Evolutionary conservation across 2,888 invertebrate genomes (phyloP).

Genomic region (Drosophila helvetica): DNA sequence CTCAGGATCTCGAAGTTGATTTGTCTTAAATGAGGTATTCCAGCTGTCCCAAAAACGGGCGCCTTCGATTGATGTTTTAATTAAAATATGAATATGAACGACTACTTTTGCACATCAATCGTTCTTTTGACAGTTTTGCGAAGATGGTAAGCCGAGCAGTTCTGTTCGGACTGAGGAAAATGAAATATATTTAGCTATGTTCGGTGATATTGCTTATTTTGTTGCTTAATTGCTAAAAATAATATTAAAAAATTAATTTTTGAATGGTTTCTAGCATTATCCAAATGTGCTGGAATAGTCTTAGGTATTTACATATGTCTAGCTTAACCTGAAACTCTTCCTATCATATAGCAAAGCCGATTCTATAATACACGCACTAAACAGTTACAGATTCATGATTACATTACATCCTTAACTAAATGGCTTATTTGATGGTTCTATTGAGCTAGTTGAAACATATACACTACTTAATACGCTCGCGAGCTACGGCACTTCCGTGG

Average conservation of each 20-base stretch:
- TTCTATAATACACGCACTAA: conserved; percentile 5
- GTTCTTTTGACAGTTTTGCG: too few species aligned
- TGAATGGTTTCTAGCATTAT: conserved; percentile 20
- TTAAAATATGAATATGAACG: neutral
- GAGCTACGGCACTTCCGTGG: neutral
- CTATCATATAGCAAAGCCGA: neutral
- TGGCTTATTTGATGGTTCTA: conserved; percentile 6
- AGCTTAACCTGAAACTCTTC: conserved; percentile 5
- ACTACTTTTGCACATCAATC: too few species aligned
- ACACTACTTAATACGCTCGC: neutral
- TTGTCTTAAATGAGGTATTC: too few species aligned
- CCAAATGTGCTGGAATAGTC: conserved; percentile 34
- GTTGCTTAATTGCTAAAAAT: conserved; percentile 12
- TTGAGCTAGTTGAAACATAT: neutral
- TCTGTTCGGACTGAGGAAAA: neutral
- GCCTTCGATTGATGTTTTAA: neutral
- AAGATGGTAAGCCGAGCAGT: neutral
- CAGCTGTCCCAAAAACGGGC: neutral
- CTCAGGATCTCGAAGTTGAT: neutral
- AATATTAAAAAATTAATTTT: conserved; percentile 9
- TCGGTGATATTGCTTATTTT: conserved; percentile 21
- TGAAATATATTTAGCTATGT: neutral
- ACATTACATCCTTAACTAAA: conserved; percentile 5
- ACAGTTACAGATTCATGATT: conserved; percentile 3
- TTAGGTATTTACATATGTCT: conserved; percentile 38